Base-by-base conservation (phyloP, 1,140 invertebrate genomes). In the Atta cephalotes region DNA sequence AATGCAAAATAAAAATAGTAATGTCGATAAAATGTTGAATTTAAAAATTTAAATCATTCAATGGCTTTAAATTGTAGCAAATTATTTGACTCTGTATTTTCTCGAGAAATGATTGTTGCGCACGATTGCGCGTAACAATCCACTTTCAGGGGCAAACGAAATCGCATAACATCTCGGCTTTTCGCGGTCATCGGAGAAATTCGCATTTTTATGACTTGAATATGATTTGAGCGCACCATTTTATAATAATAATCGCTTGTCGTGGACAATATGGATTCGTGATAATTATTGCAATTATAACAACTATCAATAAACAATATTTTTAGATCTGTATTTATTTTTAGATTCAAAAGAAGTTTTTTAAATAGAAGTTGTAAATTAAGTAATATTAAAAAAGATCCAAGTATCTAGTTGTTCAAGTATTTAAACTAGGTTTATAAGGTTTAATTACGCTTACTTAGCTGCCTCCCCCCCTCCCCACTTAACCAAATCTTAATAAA, bases 71-170 rank as follows among this genome's bases (percentile, higher is more conserved):
- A 49, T 78, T 9, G n/a, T 78, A 70, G 5, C 16, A 39, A 56
- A 58, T 72, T 39, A n/a, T 21, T 72, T n/a, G 16, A 60, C 35
- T 12, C 2, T 16, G 39, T 21, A 62, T 60, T 82, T 82, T 45
- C 53, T 49, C 53, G 31, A 53, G 79, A n/a, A 82, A 82, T 21
- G 63, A 70, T 82, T 56, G 79, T 82, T 21, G 68, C 79, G 79
- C 79, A 72, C 58, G 68, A 82, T 82, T 45, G 79, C 79, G 79
- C 79, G 68, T 62, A 82, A 82, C 77, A 80, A 39, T 80, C 28
- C 18, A 70, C 79, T 53, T 72, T 81, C 79, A 81, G 31, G 78
- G 51, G 51, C 65, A 58, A 81, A 81, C 10, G 7, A 60, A 82
- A 49, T 72, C 66, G 51, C 25, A 53, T 35, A 66, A 65, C 14